Evolutionary conservation across 2,797 vertebrate genomes (phyloP).

Genomic region (Novumbra hubbsi): DNA sequence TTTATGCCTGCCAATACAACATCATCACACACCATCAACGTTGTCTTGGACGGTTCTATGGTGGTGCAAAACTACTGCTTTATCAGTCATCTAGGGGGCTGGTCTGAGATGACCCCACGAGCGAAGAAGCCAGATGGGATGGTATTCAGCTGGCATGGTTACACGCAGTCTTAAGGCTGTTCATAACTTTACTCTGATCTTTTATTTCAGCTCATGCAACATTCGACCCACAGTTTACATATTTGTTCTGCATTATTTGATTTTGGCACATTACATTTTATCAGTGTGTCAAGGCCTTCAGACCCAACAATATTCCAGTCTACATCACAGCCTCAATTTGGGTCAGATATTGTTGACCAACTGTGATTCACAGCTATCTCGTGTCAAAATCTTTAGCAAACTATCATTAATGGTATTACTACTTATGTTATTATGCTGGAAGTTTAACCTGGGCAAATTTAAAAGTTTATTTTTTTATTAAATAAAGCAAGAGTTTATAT

Average conservation of each 20-base stretch:
- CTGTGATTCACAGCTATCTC: neutral
- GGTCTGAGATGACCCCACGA: too few species aligned
- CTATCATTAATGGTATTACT: neutral
- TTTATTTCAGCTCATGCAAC: too few species aligned
- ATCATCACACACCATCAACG: too few species aligned
- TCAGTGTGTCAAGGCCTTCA: neutral
- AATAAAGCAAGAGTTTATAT: neutral
- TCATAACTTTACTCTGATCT: too few species aligned
- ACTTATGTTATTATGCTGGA: neutral
- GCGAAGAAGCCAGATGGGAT: too few species aligned
- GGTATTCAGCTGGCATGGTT: too few species aligned
- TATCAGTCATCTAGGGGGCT: too few species aligned
- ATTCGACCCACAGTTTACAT: too few species aligned
- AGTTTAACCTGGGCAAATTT: neutral
- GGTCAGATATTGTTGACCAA: neutral
- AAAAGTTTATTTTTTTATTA: neutral
- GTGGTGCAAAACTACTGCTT: too few species aligned
- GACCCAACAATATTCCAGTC: neutral
- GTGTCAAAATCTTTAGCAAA: neutral
- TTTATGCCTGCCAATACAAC: too few species aligned
- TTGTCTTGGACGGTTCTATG: too few species aligned
- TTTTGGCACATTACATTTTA: neutral
- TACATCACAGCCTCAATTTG: neutral
- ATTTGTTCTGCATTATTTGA: neutral
- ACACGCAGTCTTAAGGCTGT: too few species aligned